Conservation (phyloP, 64 coral and sea anemone genomes). For the Astreopora myriophthalma region DNA sequence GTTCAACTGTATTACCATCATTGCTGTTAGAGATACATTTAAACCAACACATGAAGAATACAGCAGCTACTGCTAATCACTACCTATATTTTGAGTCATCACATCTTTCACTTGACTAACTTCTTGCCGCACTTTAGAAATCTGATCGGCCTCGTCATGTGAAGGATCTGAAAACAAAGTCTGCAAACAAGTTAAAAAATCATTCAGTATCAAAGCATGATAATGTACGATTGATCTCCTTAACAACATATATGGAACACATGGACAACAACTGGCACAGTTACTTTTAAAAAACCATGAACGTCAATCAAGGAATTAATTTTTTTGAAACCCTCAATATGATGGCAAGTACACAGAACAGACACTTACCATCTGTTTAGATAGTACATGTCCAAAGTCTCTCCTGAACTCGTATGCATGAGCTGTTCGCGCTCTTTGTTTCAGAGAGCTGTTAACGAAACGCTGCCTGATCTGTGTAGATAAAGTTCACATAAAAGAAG, state of each 20-base stretch:
- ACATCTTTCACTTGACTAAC: conserved; percentile 93
- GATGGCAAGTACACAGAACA: no score
- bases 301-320: not conserved
- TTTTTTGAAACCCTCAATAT: no score
- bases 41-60: no score
- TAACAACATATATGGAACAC: no score
- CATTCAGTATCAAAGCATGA: no score
- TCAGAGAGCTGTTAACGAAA: conserved; percentile 84
- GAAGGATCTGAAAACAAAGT: conserved; percentile 70
- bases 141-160: conserved; percentile 51
- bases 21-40: no score
- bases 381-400: conserved; percentile 96
- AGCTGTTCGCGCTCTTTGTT: conserved; percentile 88
- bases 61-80: not conserved
- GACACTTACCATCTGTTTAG: conserved; percentile 81
- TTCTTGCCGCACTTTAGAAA: conserved; percentile 73
- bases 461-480: conserved; percentile 83
- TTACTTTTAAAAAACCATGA: no score
- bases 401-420: conserved; percentile 88
- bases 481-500: not conserved
- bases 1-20: no score
- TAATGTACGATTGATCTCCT: not conserved
- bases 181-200: not conserved
- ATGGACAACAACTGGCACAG: no score
- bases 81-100: conserved; percentile 99